A percentile compares a stretch with the other conserved stretches of the same genome.
These are phyloP conservation scores for Andrena chrysosceles DNA, from an alignment of 2,888 invertebrate genomes.

Conservation along the genomic window DNA sequence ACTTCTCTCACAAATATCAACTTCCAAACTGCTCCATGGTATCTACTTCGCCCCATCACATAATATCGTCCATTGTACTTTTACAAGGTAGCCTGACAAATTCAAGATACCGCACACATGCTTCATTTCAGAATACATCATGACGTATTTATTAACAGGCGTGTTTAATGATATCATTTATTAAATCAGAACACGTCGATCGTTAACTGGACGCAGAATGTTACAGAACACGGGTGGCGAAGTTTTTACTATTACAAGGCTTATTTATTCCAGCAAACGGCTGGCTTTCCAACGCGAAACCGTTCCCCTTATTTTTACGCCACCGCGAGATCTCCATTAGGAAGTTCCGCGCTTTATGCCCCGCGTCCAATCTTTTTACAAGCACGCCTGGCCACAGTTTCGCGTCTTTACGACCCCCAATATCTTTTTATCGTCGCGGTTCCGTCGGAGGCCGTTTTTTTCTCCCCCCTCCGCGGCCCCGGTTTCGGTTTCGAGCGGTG, in stretches of 20 bases:
- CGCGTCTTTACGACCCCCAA: conserved; percentile 48
- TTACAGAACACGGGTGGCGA: not conserved
- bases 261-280: conserved; percentile 34
- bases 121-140: too few species aligned
- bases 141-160: too few species aligned
- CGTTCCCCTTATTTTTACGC: conserved; percentile 47
- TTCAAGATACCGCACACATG: too few species aligned
- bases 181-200: not conserved
- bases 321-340: conserved; percentile 25
- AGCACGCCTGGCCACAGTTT: conserved; percentile 20
- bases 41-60: too few species aligned
- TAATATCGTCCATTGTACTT: too few species aligned
- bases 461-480: not conserved
- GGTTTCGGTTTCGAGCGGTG: conserved; percentile 26
- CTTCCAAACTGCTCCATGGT: too few species aligned
- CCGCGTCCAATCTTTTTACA: conserved; percentile 52
- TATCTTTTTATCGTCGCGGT: conserved; percentile 53
- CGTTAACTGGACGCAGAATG: not conserved
- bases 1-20: too few species aligned
- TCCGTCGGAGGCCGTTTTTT: not conserved
- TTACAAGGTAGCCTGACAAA: too few species aligned
- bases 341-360: conserved; percentile 41
- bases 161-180: not conserved
- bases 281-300: conserved; percentile 24
- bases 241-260: conserved; percentile 22